Percentiles rank a stretch among this genome's conserved stretches.
Evolutionary conservation across 64 coral and sea anemone genomes (phyloP).

Genomic region (Orbicella faveolata): DNA sequence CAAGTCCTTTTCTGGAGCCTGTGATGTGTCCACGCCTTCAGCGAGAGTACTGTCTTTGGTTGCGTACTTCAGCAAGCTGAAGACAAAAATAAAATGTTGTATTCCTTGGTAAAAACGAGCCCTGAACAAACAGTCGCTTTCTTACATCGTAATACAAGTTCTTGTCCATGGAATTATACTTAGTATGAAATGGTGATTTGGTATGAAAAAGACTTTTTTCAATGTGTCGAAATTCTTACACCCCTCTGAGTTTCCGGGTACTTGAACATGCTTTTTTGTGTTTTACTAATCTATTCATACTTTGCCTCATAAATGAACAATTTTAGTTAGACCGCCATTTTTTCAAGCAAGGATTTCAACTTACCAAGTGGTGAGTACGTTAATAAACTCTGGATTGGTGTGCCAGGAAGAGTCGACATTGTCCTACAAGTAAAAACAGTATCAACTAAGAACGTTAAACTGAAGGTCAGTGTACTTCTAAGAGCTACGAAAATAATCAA

Average conservation of each 20-base stretch:
- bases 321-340: neutral
- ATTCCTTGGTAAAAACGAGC: neutral
- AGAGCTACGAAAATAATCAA: too few relatives aligned
- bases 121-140: neutral
- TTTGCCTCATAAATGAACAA: too few relatives aligned
- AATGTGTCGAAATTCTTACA: neutral
- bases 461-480: too few relatives aligned
- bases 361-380: conserved; percentile 90
- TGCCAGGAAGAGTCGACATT: conserved; percentile 84
- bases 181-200: too few relatives aligned
- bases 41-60: conserved; percentile 85
- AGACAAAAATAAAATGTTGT: neutral
- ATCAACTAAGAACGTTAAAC: neutral
- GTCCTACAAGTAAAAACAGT: conserved; percentile 47
- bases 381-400: conserved; percentile 79
- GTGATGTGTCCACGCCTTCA: conserved; percentile 64
- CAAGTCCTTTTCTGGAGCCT: conserved; percentile 83
- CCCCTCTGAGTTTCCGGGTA: too few relatives aligned
- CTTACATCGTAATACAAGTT: neutral
- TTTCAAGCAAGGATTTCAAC: neutral
- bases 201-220: neutral
- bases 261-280: too few relatives aligned
- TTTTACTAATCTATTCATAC: too few relatives aligned
- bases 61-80: conserved; percentile 82
- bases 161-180: too few relatives aligned